Conservation (phyloP, 2,797 vertebrate genomes). For the Tangara arthus region DNA sequence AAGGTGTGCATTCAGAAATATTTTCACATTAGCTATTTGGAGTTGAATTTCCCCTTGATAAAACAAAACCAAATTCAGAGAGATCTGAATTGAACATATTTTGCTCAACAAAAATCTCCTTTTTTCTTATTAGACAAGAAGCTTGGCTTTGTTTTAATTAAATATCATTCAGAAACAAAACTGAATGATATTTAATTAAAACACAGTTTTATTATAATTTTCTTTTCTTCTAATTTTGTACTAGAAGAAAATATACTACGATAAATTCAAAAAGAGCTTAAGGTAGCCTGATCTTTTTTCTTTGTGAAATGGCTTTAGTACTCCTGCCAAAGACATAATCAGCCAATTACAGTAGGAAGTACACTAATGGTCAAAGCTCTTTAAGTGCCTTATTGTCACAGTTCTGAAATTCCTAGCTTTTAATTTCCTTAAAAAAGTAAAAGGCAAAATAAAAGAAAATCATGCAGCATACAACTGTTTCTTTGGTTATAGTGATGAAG, state of each 20-base stretch:
- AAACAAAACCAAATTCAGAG: not conserved
- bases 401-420: not conserved
- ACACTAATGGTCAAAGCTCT: not conserved
- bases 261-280: not conserved
- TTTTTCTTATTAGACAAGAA: not conserved
- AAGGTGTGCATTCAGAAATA: not conserved
- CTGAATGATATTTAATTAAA: too few species aligned
- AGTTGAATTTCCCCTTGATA: not conserved
- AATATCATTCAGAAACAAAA: not conserved
- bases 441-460: not conserved
- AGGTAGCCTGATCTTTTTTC: not conserved
- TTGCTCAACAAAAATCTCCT: accelerated
- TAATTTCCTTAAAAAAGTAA: not conserved
- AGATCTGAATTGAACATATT: not conserved
- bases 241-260: not conserved
- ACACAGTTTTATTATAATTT: not conserved
- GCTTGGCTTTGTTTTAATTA: not conserved
- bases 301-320: not conserved
- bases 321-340: not conserved
- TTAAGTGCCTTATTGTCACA: not conserved
- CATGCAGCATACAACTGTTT: not conserved
- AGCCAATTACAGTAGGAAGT: not conserved
- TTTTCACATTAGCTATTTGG: not conserved
- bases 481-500: not conserved
- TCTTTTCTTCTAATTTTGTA: not conserved